Conservation (phyloP, 1,140 invertebrate species). For the Aplysia californica region DNA sequence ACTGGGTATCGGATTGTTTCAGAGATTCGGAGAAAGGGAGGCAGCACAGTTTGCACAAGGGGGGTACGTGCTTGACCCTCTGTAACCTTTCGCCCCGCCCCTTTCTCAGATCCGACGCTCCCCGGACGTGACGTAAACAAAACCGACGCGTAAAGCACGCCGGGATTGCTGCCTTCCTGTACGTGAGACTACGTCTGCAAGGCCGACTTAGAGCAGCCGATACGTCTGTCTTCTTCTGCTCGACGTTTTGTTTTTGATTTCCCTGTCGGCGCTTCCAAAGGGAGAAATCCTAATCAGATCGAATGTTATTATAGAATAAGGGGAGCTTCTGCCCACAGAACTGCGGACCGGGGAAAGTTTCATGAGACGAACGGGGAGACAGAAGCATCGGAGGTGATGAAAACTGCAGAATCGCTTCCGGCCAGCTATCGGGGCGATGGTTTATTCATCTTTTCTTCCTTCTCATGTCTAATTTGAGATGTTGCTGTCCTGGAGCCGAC, state of each 20-base stretch:
- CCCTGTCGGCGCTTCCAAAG: background rate
- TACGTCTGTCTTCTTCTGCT: background rate
- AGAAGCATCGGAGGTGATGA: no score
- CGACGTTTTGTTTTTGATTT: background rate
- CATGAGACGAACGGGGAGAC: background rate
- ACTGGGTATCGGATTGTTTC: background rate
- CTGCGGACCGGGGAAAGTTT: background rate
- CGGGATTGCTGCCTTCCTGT: background rate
- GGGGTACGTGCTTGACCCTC: background rate
- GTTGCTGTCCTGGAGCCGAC: no score
- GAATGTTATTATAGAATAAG: background rate
- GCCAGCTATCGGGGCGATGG: no score
- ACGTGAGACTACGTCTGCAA: background rate
- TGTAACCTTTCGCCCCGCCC: background rate
- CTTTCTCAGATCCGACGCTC: background rate
- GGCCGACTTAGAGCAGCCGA: background rate
- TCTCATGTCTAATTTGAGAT: no score
- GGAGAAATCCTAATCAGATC: background rate
- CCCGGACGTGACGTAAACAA: background rate
- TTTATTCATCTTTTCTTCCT: no score
- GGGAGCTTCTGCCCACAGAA: background rate
- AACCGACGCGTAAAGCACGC: background rate
- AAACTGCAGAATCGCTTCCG: no score
- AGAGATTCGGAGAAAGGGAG: background rate
- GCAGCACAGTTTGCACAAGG: background rate